These are phyloP conservation scores for Myiopsitta monachus DNA, from an alignment of 2,113 vertebrate species.

Conservation along the genomic window DNA sequence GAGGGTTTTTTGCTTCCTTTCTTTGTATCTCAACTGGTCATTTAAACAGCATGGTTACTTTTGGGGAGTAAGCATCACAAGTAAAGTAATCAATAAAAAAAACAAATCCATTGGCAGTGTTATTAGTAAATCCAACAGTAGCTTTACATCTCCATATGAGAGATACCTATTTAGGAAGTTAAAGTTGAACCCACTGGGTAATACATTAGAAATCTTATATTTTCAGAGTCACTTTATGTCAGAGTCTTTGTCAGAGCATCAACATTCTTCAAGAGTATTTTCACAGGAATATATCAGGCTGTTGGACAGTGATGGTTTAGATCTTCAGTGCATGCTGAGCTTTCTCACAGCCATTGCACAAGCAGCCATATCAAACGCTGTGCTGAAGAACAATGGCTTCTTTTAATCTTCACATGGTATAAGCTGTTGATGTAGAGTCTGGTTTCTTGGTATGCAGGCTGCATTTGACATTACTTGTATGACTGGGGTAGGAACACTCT, in stretches of 20 bases:
- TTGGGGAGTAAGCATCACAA: background rate
- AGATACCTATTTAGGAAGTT: background rate
- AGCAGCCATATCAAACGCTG: background rate
- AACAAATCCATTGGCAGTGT: background rate
- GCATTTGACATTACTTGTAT: background rate
- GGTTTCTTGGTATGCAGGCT: background rate
- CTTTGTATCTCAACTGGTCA: background rate
- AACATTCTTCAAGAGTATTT: background rate
- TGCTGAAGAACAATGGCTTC: background rate
- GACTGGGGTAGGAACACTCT: background rate
- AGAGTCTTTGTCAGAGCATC: background rate
- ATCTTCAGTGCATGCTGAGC: background rate
- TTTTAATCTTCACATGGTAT: background rate
- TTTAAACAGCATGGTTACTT: background rate
- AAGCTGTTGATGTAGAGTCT: background rate
- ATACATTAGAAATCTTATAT: background rate
- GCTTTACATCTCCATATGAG: background rate
- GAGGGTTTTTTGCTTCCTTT: background rate
- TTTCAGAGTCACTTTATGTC: background rate
- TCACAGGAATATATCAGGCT: background rate
- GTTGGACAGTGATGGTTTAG: background rate
- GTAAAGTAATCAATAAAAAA: background rate
- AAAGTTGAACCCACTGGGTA: background rate
- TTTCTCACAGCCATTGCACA: background rate
- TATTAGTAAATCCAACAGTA: background rate